These are phyloP conservation scores for Volucella zonaria DNA, from an alignment of 2,888 invertebrate species.

Conservation along the genomic window DNA sequence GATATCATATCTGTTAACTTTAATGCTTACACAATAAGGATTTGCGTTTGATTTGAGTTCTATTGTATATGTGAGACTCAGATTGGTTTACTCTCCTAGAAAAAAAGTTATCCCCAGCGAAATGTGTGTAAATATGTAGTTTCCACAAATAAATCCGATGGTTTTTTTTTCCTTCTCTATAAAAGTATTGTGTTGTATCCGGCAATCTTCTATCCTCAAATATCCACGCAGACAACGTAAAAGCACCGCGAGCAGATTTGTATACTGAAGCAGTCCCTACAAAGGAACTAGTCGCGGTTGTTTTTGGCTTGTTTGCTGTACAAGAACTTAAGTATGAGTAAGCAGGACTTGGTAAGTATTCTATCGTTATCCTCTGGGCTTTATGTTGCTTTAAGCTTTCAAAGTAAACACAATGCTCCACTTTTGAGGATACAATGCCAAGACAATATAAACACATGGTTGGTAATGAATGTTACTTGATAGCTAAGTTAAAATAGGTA, in stretches of 20 bases:
- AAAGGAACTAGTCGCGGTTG: constrained; percentile 38
- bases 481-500: not conserved
- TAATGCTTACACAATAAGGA: no score
- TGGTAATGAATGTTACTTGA: not conserved
- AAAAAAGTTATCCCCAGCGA: constrained; percentile 16
- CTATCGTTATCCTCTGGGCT: constrained; percentile 20
- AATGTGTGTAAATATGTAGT: constrained; percentile 29
- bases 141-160: constrained; percentile 27
- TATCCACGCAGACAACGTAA: not conserved
- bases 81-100: not conserved
- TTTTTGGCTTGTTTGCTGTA: constrained; percentile 28
- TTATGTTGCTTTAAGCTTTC: constrained; percentile 32
- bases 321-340: constrained; percentile 17
- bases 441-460: constrained; percentile 2
- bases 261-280: constrained; percentile 33
- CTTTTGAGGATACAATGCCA: constrained; percentile 12
- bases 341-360: constrained; percentile 23
- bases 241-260: constrained; percentile 39
- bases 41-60: no score
- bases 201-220: not conserved
- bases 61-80: no score
- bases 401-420: constrained; percentile 18
- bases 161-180: not conserved
- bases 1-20: no score
- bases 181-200: constrained; percentile 31